Conservation (phyloP, 2,113 vertebrate species). For the Neodontobutis hainanensis region DNA sequence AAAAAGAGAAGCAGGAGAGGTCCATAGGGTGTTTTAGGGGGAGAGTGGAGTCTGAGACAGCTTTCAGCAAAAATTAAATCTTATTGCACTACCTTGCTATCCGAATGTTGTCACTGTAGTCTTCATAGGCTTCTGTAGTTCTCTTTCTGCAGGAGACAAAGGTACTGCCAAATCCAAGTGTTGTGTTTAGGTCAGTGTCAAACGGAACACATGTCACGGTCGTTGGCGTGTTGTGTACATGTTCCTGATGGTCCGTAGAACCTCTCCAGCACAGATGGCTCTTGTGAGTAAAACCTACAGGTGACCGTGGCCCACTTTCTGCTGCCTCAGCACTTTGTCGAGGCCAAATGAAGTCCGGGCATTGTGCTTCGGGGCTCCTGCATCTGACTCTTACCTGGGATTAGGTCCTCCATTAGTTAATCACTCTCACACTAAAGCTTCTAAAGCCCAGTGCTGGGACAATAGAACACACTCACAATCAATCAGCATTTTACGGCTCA, state of each 20-base stretch:
- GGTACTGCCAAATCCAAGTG: not conserved
- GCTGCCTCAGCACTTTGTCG: conserved; percentile 44
- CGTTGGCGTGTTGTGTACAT: too few species aligned
- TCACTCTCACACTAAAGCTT: conserved; percentile 66
- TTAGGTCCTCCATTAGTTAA: conserved; percentile 78
- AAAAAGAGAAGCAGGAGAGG: too few species aligned
- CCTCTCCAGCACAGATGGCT: conserved; percentile 34
- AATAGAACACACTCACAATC: conserved; percentile 51
- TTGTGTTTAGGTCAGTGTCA: conserved; percentile 12
- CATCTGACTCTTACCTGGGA: conserved; percentile 66
- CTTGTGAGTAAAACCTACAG: conserved; percentile 27
- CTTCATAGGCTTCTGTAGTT: too few species aligned
- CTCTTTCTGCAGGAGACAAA: not conserved
- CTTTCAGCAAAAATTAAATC: too few species aligned
- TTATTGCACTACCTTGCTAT: too few species aligned
- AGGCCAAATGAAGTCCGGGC: conserved; percentile 48
- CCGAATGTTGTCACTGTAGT: too few species aligned
- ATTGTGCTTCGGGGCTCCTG: conserved; percentile 35
- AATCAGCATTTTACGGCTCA: conserved; percentile 53
- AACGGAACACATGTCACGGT: not conserved
- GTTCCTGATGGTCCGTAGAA: too few species aligned
- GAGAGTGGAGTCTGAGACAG: too few species aligned
- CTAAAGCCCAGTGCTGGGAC: conserved; percentile 51
- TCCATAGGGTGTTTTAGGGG: too few species aligned
- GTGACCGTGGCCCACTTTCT: conserved; percentile 13